A percentile compares a stretch with the other conserved stretches of the same genome.
Conservation (phyloP, 2,113 vertebrate genomes). For the Neodontobutis hainanensis region DNA sequence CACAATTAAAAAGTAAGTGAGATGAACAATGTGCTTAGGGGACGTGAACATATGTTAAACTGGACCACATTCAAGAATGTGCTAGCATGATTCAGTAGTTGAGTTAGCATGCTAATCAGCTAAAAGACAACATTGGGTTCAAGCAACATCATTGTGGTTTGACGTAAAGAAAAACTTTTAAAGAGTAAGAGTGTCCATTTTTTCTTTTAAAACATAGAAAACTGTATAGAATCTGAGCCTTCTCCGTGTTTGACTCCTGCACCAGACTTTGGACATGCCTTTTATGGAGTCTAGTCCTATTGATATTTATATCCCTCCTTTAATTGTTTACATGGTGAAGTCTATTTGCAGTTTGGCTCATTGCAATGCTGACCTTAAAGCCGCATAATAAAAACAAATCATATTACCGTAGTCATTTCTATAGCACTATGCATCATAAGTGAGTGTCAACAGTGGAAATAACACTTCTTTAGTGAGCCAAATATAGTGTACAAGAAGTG, state of each 20-base stretch:
- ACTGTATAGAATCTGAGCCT: background rate
- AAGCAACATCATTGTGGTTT: too few species aligned
- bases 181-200: too few species aligned
- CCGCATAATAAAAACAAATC: slow-evolving; percentile 49
- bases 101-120: too few species aligned
- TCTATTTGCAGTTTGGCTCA: slow-evolving; percentile 18
- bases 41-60: too few species aligned
- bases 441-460: slow-evolving; percentile 11
- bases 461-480: background rate
- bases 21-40: slow-evolving; percentile 1
- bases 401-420: slow-evolving; percentile 42
- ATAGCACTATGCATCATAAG: slow-evolving; percentile 33
- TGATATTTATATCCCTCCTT: slow-evolving; percentile 15
- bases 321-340: slow-evolving; percentile 19
- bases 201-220: background rate
- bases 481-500: background rate
- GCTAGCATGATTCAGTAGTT: too few species aligned
- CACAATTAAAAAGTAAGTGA: background rate
- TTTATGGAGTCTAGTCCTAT: background rate
- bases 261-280: background rate
- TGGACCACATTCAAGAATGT: too few species aligned
- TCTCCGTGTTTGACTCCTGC: background rate
- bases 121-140: too few species aligned
- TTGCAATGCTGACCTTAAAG: slow-evolving; percentile 45
- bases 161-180: too few species aligned